Percentiles rank a stretch among this genome's conserved stretches.
These are phyloP conservation scores for Carapus acus DNA, from an alignment of 2,797 vertebrate species.

Conservation along the genomic window DNA sequence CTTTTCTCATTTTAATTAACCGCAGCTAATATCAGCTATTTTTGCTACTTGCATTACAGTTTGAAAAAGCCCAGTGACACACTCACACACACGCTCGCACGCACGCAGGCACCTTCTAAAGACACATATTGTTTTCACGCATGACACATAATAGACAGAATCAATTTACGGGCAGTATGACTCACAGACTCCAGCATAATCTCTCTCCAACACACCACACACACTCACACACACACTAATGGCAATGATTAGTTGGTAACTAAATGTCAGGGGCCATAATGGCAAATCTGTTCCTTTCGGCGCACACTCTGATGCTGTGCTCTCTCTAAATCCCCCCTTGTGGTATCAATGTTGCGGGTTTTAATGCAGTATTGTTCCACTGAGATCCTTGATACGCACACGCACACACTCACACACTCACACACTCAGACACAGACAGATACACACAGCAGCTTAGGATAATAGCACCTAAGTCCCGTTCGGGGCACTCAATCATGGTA, in stretches of 20 bases:
- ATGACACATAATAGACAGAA: slow-evolving; percentile 30
- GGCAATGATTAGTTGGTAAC: slow-evolving; percentile 57
- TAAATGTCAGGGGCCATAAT: slow-evolving; percentile 64
- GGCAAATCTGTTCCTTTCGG: slow-evolving; percentile 59
- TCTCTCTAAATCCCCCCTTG: slow-evolving; percentile 30
- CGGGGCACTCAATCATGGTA: slow-evolving; percentile 4
- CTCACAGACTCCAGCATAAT: slow-evolving; percentile 5
- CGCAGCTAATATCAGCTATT: slow-evolving; percentile 60
- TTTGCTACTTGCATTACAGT: slow-evolving; percentile 43
- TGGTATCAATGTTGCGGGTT: slow-evolving; percentile 38
- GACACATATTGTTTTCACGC: slow-evolving; percentile 7
- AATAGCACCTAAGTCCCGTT: slow-evolving; percentile 12
- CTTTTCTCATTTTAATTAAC: slow-evolving; percentile 70
- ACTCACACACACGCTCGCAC: slow-evolving; percentile 24
- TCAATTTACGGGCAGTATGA: slow-evolving; percentile 15
- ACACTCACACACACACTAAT: slow-evolving; percentile 28
- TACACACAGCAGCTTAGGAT: slow-evolving; percentile 15
- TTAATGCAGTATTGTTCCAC: slow-evolving; percentile 43
- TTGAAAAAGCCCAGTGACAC: slow-evolving; percentile 14
- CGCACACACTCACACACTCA: too few species aligned
- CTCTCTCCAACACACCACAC: slow-evolving; percentile 13
- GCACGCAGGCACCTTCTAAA: slow-evolving; percentile 9
- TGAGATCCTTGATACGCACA: slow-evolving; percentile 19
- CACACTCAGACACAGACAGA: too few species aligned
- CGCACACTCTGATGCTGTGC: slow-evolving; percentile 32